phyloP scores from a whole-genome alignment of 2,888 invertebrate genomes.

The Trypoxylon attenuatum region DNA sequence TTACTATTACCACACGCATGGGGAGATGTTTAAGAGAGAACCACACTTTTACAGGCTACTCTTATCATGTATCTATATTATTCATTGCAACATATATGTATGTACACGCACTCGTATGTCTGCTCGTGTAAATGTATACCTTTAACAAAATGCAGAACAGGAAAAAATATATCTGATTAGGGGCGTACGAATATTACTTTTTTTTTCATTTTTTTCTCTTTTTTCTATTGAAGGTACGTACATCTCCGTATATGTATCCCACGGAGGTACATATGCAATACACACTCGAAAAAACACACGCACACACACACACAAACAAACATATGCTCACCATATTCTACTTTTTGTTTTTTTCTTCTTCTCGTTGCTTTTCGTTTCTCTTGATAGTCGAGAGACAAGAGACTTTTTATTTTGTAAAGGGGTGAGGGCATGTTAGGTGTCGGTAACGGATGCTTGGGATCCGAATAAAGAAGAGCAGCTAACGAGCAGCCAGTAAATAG shows the following conservation, averaged over 20 bases:
- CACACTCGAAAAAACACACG: background rate
- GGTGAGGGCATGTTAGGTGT: background rate
- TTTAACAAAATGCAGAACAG: conserved; percentile 42
- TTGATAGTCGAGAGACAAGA: conserved; percentile 1
- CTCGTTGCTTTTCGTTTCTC: background rate
- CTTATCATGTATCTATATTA: conserved; percentile 55
- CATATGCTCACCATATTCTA: conserved; percentile 19
- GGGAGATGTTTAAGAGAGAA: conserved; percentile 45
- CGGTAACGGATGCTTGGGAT: too few relatives aligned
- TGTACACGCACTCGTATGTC: conserved; percentile 58
- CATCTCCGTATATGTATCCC: conserved; percentile 44
- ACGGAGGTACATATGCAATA: conserved; percentile 17
- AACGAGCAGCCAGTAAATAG: background rate
- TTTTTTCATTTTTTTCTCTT: too few relatives aligned
- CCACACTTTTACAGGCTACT: conserved; percentile 48
- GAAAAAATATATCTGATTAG: conserved; percentile 42
- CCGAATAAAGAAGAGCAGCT: too few relatives aligned
- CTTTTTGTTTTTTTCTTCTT: conserved; percentile 13
- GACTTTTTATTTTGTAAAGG: background rate
- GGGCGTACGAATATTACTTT: conserved; percentile 49
- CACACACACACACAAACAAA: conserved; percentile 19
- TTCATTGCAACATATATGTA: conserved; percentile 55
- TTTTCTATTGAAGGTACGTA: conserved; percentile 40
- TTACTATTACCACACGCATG: conserved; percentile 37
- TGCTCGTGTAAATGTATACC: conserved; percentile 59